Base-by-base conservation (phyloP, 2,888 invertebrate species). In the Chironomus tentans region DNA sequence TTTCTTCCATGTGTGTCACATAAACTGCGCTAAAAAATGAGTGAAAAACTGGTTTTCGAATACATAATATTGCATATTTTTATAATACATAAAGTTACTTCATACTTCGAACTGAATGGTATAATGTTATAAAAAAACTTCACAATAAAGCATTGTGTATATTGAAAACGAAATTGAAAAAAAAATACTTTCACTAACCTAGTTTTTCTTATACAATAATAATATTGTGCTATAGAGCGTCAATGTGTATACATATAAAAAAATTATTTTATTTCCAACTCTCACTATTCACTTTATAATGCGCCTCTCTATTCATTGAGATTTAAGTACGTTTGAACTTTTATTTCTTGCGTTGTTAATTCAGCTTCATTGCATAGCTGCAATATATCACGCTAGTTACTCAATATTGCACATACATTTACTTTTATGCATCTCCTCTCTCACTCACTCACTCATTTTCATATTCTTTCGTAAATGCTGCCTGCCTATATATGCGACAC, bases 121-220 rank as follows among this genome's bases (percentile, higher is more conserved):
- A 73, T 74, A 74, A 73, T 38, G 48, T 71, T 56, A 61, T 24
- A 74, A 65, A 56, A 65, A 68, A 48, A 76, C 68, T 76, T 56
- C 76, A 76, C 69, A 76, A 76, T 76, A 76, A 69, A 69, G 69
- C 68, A 56, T 69, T 74, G 65, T 72, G 72, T 69, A 76, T 48
- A 76, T 50, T 76, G 76, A 76, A 76, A 76, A 69, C 69, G 69
- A 76, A 76, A 76, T 76, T 68, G 61, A 76, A 76, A 75, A 50
- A 65, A 38, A 71, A 71, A 71, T 71, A 69, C 76, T 76, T 76
- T 69, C 76, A 76, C 76, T 76, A 76, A 76, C 76, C 76, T 69
- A 76, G 76, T 76, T 76, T 71, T 56, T 68, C 76, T 50, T 68
- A 76, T 69, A 76, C 69, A 68, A 68, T 76, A 76, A 15, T 76